Conservation (phyloP, 2,888 invertebrate species). For the Drosophila subquinaria region DNA sequence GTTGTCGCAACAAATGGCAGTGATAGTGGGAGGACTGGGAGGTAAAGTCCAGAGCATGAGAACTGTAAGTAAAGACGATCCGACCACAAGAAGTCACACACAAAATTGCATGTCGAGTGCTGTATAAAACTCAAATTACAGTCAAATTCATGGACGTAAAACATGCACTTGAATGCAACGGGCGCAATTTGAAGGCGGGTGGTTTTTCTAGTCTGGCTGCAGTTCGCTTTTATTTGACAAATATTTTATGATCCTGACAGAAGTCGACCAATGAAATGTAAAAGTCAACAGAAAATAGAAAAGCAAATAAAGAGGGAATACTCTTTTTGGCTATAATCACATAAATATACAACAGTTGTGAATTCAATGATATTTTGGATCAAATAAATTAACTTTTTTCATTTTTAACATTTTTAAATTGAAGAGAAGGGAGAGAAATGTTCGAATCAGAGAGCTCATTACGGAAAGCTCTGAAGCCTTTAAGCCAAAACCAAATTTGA, state of each 20-base stretch:
- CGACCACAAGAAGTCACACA: slow-evolving; percentile 47
- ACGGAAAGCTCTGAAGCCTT: not conserved
- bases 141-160: slow-evolving; percentile 47
- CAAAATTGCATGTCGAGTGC: slow-evolving; percentile 74
- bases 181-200: not conserved
- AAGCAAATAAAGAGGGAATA: not conserved
- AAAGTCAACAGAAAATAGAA: not conserved
- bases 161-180: slow-evolving; percentile 9
- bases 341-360: not conserved
- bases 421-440: not conserved
- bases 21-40: not conserved
- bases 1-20: slow-evolving; percentile 26
- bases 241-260: slow-evolving; percentile 32
- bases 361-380: not conserved
- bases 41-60: slow-evolving; percentile 23
- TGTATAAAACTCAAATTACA: slow-evolving; percentile 74
- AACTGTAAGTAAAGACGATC: slow-evolving; percentile 65
- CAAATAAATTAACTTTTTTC: not conserved
- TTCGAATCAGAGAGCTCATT: not conserved
- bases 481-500: not conserved
- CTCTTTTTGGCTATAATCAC: not conserved
- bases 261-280: slow-evolving; percentile 5
- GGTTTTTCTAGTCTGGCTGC: slow-evolving; percentile 15
- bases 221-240: slow-evolving; percentile 52
- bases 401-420: too few relatives aligned